Evolutionary conservation across 2,797 vertebrate species (phyloP), one percentile per base, ranked within the genome.

Genomic region (Gallirallus australis): DNA sequence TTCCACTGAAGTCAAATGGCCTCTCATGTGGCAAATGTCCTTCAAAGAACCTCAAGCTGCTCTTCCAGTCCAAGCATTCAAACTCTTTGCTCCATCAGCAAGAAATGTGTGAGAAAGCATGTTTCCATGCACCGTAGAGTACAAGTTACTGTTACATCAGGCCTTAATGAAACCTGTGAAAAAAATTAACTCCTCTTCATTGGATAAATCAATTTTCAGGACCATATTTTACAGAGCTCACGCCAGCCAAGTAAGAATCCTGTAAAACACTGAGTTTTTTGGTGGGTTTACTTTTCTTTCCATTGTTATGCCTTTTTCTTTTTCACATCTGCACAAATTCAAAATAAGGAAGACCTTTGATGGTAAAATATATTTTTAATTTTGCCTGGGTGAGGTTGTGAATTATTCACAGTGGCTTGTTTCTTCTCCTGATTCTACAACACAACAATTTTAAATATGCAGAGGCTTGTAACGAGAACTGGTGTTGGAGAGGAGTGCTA

Each of bases 351-450:
- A 86, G 92, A 89, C 78, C 59, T 97, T 95, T 93, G 92, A 95
- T 64, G 78, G 82, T 97, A 96, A 98, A 97, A 98, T 98, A 98
- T 98, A 97, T 97, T 98, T 98, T 98, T 98, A 98, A 98, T 98
- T 98, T 98, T 95, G 97, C 85, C 85, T 86, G 89, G 94, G 69
- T 72, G 11, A 93, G 76, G 80, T 69, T 47, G 94, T 98, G 92
- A 98, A 98, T 98, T 98, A 98, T 98, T 98, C 95, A 98, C 95
- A 47, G 75, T 56, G 75, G 24, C 94, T 97, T 97, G 95, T 96
- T 97, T 93, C 72, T 75, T 85, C 73, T 94, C 66, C 94, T 90
- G 92, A 91, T 97, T 97, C 97, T 97, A 97, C 94, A 97, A 95
- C 87, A 91, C 94, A 97, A 89, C 78, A 79, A 45, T 97, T 96